phyloP scores from a whole-genome alignment of 2,888 invertebrate genomes.

The Callyntrura guangdongensis region DNA sequence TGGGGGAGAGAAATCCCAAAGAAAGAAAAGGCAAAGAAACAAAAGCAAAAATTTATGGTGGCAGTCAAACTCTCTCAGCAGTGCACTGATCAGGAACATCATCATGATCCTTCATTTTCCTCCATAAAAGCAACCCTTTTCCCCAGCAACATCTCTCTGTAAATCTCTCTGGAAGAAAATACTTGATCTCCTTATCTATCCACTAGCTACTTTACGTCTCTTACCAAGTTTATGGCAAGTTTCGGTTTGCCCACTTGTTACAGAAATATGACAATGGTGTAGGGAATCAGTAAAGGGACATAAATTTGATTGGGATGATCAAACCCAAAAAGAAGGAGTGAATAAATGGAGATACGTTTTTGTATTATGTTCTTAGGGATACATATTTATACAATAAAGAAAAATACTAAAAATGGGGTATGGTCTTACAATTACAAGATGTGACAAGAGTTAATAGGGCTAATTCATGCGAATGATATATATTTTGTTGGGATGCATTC shows the following conservation, averaged over 20 bases:
- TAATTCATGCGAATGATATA: slow-evolving; percentile 79
- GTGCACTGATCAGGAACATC: slow-evolving; percentile 69
- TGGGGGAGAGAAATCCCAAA: slow-evolving; percentile 66
- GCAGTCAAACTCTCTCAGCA: slow-evolving; percentile 78
- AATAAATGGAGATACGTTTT: slow-evolving; percentile 12
- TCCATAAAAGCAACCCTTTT: slow-evolving; percentile 46
- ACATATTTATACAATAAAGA: background rate
- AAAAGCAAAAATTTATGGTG: slow-evolving; percentile 75
- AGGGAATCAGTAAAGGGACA: slow-evolving; percentile 66
- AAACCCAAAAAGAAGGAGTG: background rate
- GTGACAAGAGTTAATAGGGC: slow-evolving; percentile 72
- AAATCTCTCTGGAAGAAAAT: slow-evolving; percentile 23
- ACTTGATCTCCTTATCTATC: background rate
- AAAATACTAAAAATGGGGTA: slow-evolving; percentile 16
- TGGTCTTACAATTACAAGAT: slow-evolving; percentile 57
- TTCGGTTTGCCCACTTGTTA: slow-evolving; percentile 68
- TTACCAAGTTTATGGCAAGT: background rate
- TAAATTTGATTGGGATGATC: background rate
- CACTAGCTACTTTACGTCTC: background rate
- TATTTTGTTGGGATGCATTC: slow-evolving; percentile 22
- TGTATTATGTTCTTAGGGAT: background rate
- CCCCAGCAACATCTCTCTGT: background rate
- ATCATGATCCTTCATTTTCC: background rate
- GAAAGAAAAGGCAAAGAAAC: slow-evolving; percentile 21
- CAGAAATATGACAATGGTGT: slow-evolving; percentile 42